Conservation (phyloP, 2,888 invertebrate species). For the Mesochorus sp. region DNA sequence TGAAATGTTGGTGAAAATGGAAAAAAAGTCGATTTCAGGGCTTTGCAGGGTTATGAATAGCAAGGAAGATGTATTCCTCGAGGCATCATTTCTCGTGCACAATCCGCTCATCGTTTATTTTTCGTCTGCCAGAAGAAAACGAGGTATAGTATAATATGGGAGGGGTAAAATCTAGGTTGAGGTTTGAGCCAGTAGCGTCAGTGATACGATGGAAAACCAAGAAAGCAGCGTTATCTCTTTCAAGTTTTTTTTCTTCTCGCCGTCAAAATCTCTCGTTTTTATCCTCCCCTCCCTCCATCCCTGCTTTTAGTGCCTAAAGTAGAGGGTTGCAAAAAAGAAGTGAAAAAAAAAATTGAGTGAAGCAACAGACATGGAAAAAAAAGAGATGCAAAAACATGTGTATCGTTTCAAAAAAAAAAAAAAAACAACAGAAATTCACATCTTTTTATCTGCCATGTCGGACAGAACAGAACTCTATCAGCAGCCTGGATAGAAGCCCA, state of each 20-base stretch:
- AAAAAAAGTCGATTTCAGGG: neutral
- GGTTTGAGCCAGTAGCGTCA: slow-evolving; percentile 12
- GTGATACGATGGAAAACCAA: slow-evolving; percentile 12
- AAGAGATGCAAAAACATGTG: slow-evolving; percentile 4
- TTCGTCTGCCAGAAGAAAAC: slow-evolving; percentile 23
- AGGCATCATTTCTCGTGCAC: slow-evolving; percentile 37
- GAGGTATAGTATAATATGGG: slow-evolving; percentile 7
- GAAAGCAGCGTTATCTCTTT: neutral
- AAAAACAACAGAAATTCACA: slow-evolving; percentile 26
- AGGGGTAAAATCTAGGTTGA: slow-evolving; percentile 15
- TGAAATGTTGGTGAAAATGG: neutral
- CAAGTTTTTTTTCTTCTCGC: slow-evolving; percentile 18
- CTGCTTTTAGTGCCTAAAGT: neutral
- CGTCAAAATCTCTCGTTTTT: slow-evolving; percentile 8
- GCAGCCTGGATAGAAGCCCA: no score
- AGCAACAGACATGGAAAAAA: slow-evolving; percentile 10
- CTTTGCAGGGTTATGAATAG: neutral
- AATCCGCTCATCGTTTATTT: slow-evolving; percentile 35
- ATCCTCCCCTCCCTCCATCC: neutral
- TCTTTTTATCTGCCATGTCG: neutral
- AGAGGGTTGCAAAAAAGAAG: neutral
- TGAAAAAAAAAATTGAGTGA: slow-evolving; percentile 7
- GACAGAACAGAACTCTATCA: no score
- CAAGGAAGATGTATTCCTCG: slow-evolving; percentile 16
- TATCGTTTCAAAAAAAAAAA: neutral